Evolutionary conservation across 2,797 vertebrate genomes (phyloP), one percentile per base, ranked within the genome.

Genomic region (Glossophaga mutica): DNA sequence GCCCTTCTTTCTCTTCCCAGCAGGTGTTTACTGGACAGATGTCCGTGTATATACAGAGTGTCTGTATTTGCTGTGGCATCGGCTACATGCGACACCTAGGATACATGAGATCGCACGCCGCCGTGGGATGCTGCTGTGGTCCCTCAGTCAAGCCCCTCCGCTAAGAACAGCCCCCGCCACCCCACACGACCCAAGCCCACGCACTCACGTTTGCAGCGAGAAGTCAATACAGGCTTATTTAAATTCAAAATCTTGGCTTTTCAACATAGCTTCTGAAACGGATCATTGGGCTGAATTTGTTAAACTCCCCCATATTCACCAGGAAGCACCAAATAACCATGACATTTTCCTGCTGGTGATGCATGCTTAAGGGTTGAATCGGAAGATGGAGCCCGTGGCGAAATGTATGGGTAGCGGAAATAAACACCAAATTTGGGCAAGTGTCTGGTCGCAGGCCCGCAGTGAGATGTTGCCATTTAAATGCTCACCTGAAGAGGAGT

Each of bases 91-190:
- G 2, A 18, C 0, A 19, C 19, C 32, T 19, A 34, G 32, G n/a
- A 21, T 26, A 9, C 39, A 12, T 71, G 55, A 46, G 73, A 9
- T 12, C 39, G 1, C 29, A 10, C 5, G 2, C 5, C 9, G 3
- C 42, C 3, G 1, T 5, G 11, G 26, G 50, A 21, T 10, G 32
- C 14, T 3, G 5, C 34, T 48, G 0, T 62, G n/a, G n/a, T n/a
- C n/a, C n/a, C n/a, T n/a, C n/a, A n/a, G n/a, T n/a, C n/a, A n/a
- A n/a, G n/a, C n/a, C n/a, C n/a, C n/a, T n/a, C n/a, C n/a, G 11
- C 9, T 3, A 34, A 34, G 67, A 70, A 57, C 19, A 9, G 24
- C 26, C n/a, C 22, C 24, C 6, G 11, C 22, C 34, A 15, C 50
- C 12, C 12, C 2, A 1, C 11, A 7, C 3, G 9, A 2, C 32